Evolutionary conservation across 2,113 vertebrate genomes (phyloP), one percentile per base, ranked within the genome.

Genomic region (Nannospalax galili): DNA sequence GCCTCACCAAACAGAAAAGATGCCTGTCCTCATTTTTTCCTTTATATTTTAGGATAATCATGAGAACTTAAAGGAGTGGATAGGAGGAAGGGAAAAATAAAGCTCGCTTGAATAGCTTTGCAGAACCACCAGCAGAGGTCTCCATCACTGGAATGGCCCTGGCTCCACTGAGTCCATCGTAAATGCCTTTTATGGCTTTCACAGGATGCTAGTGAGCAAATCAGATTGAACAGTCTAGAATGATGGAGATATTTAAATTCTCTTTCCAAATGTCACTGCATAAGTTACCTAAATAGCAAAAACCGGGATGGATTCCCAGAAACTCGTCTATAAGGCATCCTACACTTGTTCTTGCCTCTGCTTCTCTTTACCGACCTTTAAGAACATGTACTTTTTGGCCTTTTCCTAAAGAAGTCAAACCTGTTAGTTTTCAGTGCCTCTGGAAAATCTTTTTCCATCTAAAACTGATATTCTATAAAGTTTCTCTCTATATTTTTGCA

Each of bases 41-140:
- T 77, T 64, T 52, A 17, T 40, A 60, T 35, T 37, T 93, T 28
- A 17, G 48, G 70, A 19, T 52, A 45, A 2, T 2, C 14, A 5
- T 48, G 65, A 70, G 62, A 37, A 64, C 16, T 28, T 15, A 20
- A 12, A 37, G 42, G 35, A 32, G 62, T 7, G 28, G 37, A 26
- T 17, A 17, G 37, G 74, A 14, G 48, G 17, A 20, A 6, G 26
- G 58, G 40, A 22, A 30, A 30, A 10, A 30, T 22, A 4, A 24
- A 37, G 22, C 22, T 4, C 2, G 2, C 3, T 15, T 0, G 19
- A n/a, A 7, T 26, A 17, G 52, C 17, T 16, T 28, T 45, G 48
- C 32, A 90, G 77, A 65, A 2, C 16, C 32, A 17, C 11, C 24
- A 4, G n/a, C 64, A 2, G 10, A 74, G 64, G 30, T 11, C 88